Conservation (phyloP, 2,888 invertebrate species). For the Cancer borealis region DNA sequence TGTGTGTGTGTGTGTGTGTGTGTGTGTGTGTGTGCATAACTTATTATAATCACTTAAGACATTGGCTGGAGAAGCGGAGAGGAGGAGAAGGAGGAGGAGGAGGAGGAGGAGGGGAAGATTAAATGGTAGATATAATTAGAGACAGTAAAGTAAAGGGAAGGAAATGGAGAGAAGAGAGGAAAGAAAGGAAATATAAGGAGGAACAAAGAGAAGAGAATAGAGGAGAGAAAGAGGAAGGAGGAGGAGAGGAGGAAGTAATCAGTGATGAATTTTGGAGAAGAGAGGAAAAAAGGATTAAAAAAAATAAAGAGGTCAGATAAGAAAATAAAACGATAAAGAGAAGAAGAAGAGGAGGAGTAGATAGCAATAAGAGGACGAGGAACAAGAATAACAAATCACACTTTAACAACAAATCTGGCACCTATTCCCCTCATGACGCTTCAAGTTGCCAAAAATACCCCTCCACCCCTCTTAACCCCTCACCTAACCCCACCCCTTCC, state of each 20-base stretch:
- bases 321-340: too few species aligned
- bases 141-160: background rate
- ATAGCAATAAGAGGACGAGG: background rate
- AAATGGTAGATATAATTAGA: background rate
- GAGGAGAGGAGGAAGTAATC: background rate
- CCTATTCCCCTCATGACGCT: background rate
- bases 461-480: background rate
- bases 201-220: background rate
- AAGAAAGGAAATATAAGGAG: background rate
- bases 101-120: background rate
- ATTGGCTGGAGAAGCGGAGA: too few species aligned
- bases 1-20: background rate
- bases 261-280: background rate
- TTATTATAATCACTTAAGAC: background rate
- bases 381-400: background rate
- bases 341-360: too few species aligned
- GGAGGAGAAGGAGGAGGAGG: background rate
- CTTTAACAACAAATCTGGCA: background rate
- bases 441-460: background rate
- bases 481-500: background rate
- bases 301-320: background rate
- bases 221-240: background rate
- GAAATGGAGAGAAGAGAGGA: background rate
- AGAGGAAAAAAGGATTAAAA: background rate
- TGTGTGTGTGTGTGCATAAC: background rate